Conservation (phyloP, 2,113 vertebrate species). For the Jacana jacana region DNA sequence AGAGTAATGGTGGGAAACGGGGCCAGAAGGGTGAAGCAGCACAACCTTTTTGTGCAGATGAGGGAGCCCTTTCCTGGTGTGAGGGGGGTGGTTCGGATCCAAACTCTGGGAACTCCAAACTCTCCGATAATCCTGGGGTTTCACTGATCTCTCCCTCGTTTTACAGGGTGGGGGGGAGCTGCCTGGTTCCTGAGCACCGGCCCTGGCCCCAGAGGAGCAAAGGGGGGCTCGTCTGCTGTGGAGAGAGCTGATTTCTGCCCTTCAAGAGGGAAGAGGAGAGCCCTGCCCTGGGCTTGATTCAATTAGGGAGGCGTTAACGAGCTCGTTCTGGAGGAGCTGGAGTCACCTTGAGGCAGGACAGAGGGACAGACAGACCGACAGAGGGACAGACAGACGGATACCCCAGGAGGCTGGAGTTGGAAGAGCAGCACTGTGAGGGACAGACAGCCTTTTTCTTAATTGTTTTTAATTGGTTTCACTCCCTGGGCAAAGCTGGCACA, state of each 20-base stretch:
- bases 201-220: fast-evolving
- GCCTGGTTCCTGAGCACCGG: fast-evolving
- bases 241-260: background rate
- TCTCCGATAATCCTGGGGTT: background rate
- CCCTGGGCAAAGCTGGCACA: background rate
- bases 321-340: background rate
- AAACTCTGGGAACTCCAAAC: background rate
- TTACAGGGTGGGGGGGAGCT: background rate
- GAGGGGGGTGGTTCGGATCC: background rate
- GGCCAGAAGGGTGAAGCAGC: background rate
- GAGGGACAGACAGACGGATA: background rate
- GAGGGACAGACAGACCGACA: background rate
- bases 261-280: background rate
- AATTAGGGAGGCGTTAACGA: background rate
- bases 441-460: background rate
- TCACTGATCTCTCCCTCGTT: background rate
- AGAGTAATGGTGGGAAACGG: background rate
- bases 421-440: background rate
- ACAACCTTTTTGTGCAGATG: background rate
- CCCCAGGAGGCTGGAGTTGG: background rate
- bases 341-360: constrained; percentile 8
- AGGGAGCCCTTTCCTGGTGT: background rate
- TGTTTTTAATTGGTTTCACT: background rate
- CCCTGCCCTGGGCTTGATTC: background rate
- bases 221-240: fast-evolving